phyloP scores from a whole-genome alignment of 1,140 invertebrate genomes.

The Copidosoma floridanum region DNA sequence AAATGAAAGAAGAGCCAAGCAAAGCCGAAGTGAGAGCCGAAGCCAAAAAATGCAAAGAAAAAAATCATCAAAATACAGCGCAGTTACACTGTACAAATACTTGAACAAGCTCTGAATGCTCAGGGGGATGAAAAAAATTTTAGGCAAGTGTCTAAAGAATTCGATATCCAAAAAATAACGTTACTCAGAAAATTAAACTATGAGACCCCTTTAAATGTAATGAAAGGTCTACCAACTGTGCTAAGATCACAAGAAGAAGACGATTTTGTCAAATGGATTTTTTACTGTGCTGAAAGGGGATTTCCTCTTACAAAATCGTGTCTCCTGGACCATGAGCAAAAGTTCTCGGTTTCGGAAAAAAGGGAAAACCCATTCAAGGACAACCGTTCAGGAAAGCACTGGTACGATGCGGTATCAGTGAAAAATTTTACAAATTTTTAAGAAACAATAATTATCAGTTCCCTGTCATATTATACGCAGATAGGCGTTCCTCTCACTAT shows the following conservation, averaged over 20 bases:
- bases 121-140: background rate
- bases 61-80: too few relatives aligned
- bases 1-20: too few relatives aligned
- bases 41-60: too few relatives aligned
- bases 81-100: too few relatives aligned
- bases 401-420: slow-evolving; percentile 26
- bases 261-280: slow-evolving; percentile 37
- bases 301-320: slow-evolving; percentile 40
- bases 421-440: slow-evolving; percentile 27
- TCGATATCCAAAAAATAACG: background rate
- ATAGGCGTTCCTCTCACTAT: slow-evolving; percentile 46
- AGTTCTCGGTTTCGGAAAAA: slow-evolving; percentile 35
- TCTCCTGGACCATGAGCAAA: slow-evolving; percentile 39
- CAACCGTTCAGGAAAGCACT: slow-evolving; percentile 11
- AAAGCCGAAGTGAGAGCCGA: too few relatives aligned
- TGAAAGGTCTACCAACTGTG: slow-evolving; percentile 28
- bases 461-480: slow-evolving; percentile 44
- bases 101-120: background rate
- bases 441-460: slow-evolving; percentile 27
- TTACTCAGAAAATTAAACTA: background rate
- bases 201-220: background rate
- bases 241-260: slow-evolving; percentile 37
- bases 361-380: slow-evolving; percentile 33
- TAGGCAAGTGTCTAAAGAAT: background rate
- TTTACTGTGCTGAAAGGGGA: slow-evolving; percentile 33